phyloP scores from a whole-genome alignment of 2,888 invertebrate species.

The Cyclophora albipunctata region DNA sequence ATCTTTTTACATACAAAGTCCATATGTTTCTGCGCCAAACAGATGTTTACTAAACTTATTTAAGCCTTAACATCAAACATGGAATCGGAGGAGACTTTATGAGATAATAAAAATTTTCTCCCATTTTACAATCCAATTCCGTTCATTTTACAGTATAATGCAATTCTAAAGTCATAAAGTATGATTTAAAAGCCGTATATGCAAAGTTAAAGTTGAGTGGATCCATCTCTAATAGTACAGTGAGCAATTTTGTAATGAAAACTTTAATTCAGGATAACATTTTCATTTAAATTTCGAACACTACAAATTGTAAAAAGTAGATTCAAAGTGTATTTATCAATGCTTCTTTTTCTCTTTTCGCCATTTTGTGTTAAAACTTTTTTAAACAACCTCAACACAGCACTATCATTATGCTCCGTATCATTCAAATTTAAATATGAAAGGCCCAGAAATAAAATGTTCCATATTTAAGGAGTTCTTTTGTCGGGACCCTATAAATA shows the following conservation, averaged over 20 bases:
- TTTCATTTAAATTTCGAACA: too few species aligned
- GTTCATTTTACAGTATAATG: slow-evolving; percentile 44
- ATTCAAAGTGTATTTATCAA: too few species aligned
- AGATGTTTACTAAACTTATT: too few species aligned
- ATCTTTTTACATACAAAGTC: too few species aligned
- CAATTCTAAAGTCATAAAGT: slow-evolving; percentile 40
- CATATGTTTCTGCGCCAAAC: too few species aligned
- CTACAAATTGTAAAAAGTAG: too few species aligned
- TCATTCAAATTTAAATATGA: slow-evolving; percentile 15
- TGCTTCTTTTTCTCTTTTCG: too few species aligned
- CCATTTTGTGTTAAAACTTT: too few species aligned
- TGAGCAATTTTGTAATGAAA: too few species aligned
- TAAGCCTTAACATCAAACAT: too few species aligned
- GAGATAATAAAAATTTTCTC: slow-evolving; percentile 9
- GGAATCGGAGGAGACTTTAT: neutral
- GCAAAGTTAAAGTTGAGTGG: slow-evolving; percentile 28
- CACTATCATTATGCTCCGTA: neutral
- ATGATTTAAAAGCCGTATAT: slow-evolving; percentile 39
- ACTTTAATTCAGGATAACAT: too few species aligned
- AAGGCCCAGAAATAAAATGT: slow-evolving; percentile 14
- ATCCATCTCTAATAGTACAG: slow-evolving; percentile 10
- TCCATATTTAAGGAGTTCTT: slow-evolving; percentile 17
- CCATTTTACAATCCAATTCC: slow-evolving; percentile 34
- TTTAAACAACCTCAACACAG: too few species aligned
- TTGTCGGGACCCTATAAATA: slow-evolving; percentile 26